phyloP scores from a whole-genome alignment of 2,888 invertebrate species.

The Reticulitermes lucifugus region DNA sequence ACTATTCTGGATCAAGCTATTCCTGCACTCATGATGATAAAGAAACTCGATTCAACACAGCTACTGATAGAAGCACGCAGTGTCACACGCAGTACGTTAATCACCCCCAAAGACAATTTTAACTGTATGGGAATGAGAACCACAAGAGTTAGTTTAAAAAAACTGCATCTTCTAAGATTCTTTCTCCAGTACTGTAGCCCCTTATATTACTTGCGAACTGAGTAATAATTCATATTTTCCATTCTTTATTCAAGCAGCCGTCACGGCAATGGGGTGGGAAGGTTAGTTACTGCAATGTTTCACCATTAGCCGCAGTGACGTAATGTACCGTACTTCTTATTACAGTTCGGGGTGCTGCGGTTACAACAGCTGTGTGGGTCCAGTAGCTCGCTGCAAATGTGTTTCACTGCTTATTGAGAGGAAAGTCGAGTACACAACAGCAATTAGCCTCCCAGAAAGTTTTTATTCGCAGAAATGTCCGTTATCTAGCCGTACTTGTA shows the following conservation, averaged over 20 bases:
- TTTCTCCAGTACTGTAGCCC: background rate
- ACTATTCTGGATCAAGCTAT: background rate
- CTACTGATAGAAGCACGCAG: background rate
- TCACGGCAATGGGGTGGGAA: background rate
- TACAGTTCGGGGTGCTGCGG: background rate
- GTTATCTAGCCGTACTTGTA: too few relatives aligned
- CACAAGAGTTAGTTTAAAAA: background rate
- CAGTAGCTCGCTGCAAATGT: background rate
- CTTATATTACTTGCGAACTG: slow-evolving; percentile 22
- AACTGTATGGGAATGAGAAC: background rate
- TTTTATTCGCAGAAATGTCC: too few relatives aligned
- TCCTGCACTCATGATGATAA: background rate
- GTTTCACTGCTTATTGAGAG: background rate
- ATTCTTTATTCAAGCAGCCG: slow-evolving; percentile 13
- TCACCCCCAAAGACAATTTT: background rate
- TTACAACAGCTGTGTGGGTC: background rate
- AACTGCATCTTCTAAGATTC: background rate
- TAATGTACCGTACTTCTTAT: background rate
- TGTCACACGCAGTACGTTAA: slow-evolving; percentile 1
- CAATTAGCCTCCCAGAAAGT: too few relatives aligned
- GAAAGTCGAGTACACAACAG: too few relatives aligned
- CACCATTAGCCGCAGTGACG: slow-evolving; percentile 36
- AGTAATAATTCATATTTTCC: slow-evolving; percentile 17
- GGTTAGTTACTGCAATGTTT: slow-evolving; percentile 35
- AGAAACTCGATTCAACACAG: background rate